A percentile compares a stretch with the other conserved stretches of the same genome.
Conservation (phyloP, 2,888 invertebrate genomes). For the Ligdia adustata region DNA sequence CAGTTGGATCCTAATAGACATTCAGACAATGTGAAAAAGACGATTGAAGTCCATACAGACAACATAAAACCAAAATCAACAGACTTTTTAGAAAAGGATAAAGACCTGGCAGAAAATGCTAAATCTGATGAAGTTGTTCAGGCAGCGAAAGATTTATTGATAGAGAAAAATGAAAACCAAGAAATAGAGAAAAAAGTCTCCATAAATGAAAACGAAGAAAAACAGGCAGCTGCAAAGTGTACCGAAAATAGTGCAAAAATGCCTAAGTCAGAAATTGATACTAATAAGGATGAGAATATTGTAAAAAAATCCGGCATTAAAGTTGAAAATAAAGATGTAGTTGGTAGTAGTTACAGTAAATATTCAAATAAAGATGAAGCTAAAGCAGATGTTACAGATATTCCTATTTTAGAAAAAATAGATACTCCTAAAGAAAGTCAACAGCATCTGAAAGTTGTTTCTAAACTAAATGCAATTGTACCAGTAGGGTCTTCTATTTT, state of each 20-base stretch:
- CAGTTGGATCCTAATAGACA: conserved; percentile 73
- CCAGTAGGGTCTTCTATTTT: neutral
- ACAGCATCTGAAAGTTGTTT: neutral
- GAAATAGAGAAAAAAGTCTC: conserved; percentile 2
- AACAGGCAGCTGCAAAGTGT: neutral
- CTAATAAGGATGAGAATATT: conserved; percentile 5
- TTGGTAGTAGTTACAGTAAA: conserved; percentile 2
- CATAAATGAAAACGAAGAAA: conserved; percentile 4
- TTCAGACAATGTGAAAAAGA: conserved; percentile 74
- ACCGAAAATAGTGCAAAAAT: conserved; percentile 2
- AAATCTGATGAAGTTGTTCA: conserved; percentile 7
- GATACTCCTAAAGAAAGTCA: neutral
- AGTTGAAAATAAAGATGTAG: neutral
- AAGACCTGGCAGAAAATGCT: conserved; percentile 29
- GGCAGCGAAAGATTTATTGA: neutral
- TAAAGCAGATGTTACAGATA: neutral
- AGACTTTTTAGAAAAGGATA: conserved; percentile 41
- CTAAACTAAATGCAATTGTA: neutral
- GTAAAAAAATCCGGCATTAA: conserved; percentile 1
- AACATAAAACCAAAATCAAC: conserved; percentile 52
- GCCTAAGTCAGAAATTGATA: neutral
- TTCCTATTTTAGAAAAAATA: neutral
- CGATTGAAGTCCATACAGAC: conserved; percentile 76
- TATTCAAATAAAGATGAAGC: neutral
- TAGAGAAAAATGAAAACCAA: conserved; percentile 1